Base-by-base conservation (phyloP, 2,797 vertebrate genomes). In the Taenioides sp. region DNA sequence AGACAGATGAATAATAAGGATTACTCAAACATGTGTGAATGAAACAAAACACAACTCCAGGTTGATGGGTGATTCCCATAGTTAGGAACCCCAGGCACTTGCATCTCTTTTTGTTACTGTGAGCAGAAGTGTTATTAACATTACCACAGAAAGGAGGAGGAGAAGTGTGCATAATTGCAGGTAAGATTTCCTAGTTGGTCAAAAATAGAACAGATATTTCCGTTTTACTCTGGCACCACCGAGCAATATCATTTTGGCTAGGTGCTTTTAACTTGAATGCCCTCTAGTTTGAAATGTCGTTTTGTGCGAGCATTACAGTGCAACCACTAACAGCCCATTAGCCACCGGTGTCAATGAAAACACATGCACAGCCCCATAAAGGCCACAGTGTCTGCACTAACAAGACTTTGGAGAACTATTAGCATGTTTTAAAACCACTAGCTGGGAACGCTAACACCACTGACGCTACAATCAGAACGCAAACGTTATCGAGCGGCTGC, bases 401-500 rank as follows among this genome's bases (percentile, higher is more conserved):
- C 49, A 66, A 20, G 23, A 16, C 54, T 16, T 54, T 10, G 12
- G 65, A 66, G 65, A 31, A 54, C 47, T 25, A 49, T 43, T 47
- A 66, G 17, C 27, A 20, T 65, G 63, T 65, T 47, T 17, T 65
- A 23, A 65, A 64, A 63, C 50, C 28, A 59, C 55, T 0, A 43
- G 20, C 34, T 69, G 66, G 77, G n/a, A 61, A 69, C 31, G 47
- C 43, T 47, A 16, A 16, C 43, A 17, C 69, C 72, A 73, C 63
- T 67, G 73, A 65, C 22, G 58, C 62, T 64, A 67, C 76, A 73
- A 65, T 83, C 69, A 80, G 31, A 54, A 72, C 71, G 61, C 40
- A 61, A 75, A 83, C 23, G 17, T 68, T 74, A 80, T 73, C 77
- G 77, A 58, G 28, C 71, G 77, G 72, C 65, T 78, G 31, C 73